phyloP scores from a whole-genome alignment of 2,888 invertebrate species.

The Eupithecia vulgata region DNA sequence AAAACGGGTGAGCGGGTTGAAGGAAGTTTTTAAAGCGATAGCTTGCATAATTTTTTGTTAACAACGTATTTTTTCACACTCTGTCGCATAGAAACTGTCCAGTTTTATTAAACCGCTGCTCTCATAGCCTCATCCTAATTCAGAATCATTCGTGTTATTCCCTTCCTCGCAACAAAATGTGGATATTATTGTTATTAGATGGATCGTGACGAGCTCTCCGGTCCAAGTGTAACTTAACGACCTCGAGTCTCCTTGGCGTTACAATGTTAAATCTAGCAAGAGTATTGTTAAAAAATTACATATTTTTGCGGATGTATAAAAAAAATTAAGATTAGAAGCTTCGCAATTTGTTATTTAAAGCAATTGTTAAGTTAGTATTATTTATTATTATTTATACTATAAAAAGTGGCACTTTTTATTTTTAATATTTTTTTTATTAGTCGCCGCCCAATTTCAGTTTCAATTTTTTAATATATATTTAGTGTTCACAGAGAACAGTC shows the following conservation, averaged over 20 bases:
- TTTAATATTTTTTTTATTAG: no score
- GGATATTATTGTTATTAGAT: constrained; percentile 80
- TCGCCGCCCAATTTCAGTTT: no score
- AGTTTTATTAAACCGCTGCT: constrained; percentile 42
- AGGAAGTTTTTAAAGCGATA: not conserved
- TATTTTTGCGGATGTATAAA: not conserved
- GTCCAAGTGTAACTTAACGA: constrained; percentile 31
- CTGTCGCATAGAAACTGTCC: not conserved
- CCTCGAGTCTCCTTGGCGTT: constrained; percentile 3
- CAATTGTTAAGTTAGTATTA: no score
- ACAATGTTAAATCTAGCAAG: not conserved
- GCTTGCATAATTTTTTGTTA: no score
- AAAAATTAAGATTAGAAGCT: not conserved
- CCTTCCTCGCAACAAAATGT: constrained; percentile 78
- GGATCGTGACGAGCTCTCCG: constrained; percentile 68
- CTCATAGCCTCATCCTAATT: constrained; percentile 69
- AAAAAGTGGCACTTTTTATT: no score
- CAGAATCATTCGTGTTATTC: constrained; percentile 68
- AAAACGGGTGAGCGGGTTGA: not conserved
- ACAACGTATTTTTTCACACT: not conserved
- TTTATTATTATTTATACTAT: no score
- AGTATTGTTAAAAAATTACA: not conserved
- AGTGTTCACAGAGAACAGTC: no score
- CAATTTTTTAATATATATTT: no score
- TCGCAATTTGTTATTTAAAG: not conserved